phyloP scores from a whole-genome alignment of 2,113 vertebrate species.

The Zeus faber region DNA sequence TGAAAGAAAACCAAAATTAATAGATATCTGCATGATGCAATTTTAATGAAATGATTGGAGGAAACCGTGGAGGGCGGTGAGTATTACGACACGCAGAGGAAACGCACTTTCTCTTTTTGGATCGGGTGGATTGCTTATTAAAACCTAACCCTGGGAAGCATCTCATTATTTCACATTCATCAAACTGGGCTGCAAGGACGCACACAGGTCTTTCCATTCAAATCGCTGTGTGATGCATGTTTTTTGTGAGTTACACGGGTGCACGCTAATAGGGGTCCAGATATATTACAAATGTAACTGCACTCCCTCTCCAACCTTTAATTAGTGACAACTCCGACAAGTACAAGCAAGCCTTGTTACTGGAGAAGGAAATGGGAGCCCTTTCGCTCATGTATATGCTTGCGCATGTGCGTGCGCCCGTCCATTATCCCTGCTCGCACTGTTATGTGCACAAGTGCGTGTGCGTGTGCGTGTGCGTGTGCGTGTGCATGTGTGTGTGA shows the following conservation, averaged over 20 bases:
- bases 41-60: conserved; percentile 1
- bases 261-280: not conserved
- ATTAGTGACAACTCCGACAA: not conserved
- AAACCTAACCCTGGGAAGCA: not conserved
- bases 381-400: not conserved
- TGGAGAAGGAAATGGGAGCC: not conserved
- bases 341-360: not conserved
- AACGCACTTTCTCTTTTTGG: not conserved
- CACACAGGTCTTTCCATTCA: not conserved
- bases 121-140: not conserved
- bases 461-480: not conserved
- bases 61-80: not conserved
- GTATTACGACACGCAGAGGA: not conserved
- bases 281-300: not conserved
- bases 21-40: not conserved
- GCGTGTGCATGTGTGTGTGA: conserved; percentile 2
- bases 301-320: not conserved
- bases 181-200: not conserved
- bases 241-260: too few relatives aligned
- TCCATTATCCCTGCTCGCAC: too few relatives aligned
- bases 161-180: not conserved
- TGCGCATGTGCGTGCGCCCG: not conserved
- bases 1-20: conserved; percentile 21
- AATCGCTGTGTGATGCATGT: not conserved
- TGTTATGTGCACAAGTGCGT: too few relatives aligned